Evolutionary conservation across 1,140 invertebrate species (phyloP).

Genomic region (Papilio machaon): DNA sequence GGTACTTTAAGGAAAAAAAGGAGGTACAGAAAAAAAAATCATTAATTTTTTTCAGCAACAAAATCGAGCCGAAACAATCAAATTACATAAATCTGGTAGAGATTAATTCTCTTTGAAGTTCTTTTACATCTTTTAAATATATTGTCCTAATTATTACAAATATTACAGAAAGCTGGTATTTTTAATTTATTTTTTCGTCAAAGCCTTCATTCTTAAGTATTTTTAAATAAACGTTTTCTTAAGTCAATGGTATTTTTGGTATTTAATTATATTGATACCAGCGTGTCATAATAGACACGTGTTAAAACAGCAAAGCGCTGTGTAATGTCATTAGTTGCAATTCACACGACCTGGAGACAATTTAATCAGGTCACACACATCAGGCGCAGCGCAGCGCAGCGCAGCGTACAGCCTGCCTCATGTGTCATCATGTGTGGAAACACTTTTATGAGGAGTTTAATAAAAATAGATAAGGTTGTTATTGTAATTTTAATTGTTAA

Average conservation of each 20-base stretch:
- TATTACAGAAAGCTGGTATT: background rate
- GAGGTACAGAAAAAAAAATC: background rate
- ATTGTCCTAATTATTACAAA: background rate
- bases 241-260: background rate
- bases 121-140: background rate
- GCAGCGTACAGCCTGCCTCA: background rate
- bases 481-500: too few species aligned
- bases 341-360: background rate
- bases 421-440: background rate
- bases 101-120: background rate
- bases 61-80: background rate
- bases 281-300: background rate
- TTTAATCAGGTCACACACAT: background rate
- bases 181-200: background rate
- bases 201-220: background rate
- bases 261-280: background rate
- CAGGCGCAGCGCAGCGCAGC: background rate
- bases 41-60: background rate
- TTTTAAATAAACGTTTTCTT: background rate
- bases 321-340: background rate
- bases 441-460: background rate
- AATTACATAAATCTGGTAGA: slow-evolving; percentile 8
- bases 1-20: too few species aligned
- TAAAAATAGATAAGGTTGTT: background rate
- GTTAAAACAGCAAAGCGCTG: background rate